Percentiles rank a stretch among this genome's conserved stretches.
phyloP scores from a whole-genome alignment of 2,797 vertebrate species.

The Syndactyla subalaris region DNA sequence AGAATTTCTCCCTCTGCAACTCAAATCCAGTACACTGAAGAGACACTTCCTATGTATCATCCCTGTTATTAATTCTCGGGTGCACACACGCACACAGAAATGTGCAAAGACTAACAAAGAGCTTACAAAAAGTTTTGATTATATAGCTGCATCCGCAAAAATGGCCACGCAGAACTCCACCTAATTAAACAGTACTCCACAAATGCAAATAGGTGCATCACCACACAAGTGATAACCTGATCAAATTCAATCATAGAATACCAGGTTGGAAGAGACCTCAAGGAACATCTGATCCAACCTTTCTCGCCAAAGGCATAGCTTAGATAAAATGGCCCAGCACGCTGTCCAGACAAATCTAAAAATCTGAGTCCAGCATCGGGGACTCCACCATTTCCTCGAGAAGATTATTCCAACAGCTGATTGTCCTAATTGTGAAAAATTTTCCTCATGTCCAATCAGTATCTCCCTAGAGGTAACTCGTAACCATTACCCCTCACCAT shows the following conservation, averaged over 20 bases:
- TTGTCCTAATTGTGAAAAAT: background rate
- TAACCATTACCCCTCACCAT: background rate
- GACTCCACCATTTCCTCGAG: background rate
- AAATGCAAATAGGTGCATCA: background rate
- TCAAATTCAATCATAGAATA: background rate
- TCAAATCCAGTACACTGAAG: background rate
- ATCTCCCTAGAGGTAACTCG: background rate
- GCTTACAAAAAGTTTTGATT: background rate
- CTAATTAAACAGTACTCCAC: background rate
- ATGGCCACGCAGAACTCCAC: background rate
- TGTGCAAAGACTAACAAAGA: background rate
- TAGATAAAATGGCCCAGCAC: background rate
- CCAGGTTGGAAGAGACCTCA: background rate
- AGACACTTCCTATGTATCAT: background rate
- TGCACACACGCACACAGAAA: background rate
- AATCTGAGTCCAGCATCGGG: fast-evolving
- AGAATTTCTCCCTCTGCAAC: background rate
- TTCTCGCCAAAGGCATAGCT: background rate
- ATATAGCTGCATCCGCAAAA: background rate
- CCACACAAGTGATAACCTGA: background rate
- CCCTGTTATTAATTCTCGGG: background rate
- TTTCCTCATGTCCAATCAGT: background rate
- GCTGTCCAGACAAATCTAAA: background rate
- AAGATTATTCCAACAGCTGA: background rate
- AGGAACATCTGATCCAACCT: background rate